Evolutionary conservation across 2,888 invertebrate species (phyloP).

Genomic region (Leucophenga montana): DNA sequence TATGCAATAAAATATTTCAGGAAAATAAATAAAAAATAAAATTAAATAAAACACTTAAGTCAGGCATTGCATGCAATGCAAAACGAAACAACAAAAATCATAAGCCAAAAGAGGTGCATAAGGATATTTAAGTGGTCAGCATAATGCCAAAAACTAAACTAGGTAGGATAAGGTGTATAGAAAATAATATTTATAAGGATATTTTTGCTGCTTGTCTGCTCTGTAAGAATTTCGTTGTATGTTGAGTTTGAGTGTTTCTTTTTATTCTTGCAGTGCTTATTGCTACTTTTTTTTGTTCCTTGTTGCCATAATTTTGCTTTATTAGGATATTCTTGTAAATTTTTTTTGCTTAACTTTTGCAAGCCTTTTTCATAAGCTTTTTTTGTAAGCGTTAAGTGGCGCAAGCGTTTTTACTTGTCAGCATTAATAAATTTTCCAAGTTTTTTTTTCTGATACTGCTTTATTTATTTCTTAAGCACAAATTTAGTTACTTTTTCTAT

Average conservation of each 20-base stretch:
- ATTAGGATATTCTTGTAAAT: no score
- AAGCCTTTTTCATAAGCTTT: background rate
- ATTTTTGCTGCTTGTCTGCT: background rate
- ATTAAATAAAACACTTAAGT: constrained; percentile 1
- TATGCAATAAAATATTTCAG: constrained; percentile 20
- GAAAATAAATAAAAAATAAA: constrained; percentile 38
- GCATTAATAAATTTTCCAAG: no score
- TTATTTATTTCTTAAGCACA: no score
- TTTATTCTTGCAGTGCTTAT: background rate
- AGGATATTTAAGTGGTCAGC: constrained; percentile 16
- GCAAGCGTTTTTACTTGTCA: no score
- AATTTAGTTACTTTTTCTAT: no score
- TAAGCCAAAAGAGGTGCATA: constrained; percentile 1
- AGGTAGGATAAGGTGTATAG: background rate
- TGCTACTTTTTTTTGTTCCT: constrained; percentile 1
- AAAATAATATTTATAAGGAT: background rate
- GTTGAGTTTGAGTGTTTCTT: background rate
- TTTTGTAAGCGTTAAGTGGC: background rate
- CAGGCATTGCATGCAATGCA: constrained; percentile 5
- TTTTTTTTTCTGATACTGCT: no score
- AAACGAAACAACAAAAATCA: background rate
- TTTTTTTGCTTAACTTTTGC: no score
- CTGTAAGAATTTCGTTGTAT: background rate
- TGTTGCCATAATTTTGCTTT: no score
- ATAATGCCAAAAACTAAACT: background rate